Percentiles rank a stretch among this genome's conserved stretches.
phyloP scores from a whole-genome alignment of 2,797 vertebrate genomes.

The Fistularia commersonii region DNA sequence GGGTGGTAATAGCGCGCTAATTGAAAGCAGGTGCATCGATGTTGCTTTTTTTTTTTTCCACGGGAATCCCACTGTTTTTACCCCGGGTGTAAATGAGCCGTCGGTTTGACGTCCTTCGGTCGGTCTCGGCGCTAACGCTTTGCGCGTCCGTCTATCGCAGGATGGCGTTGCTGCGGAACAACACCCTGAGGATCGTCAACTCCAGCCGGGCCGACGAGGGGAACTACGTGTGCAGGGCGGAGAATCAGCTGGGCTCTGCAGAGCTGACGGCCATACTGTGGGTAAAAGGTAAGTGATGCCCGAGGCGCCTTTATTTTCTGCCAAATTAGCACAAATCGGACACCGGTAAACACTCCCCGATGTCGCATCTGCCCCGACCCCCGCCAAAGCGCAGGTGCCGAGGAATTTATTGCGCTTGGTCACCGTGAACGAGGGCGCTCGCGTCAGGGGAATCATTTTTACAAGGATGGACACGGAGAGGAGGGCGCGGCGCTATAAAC shows the following conservation, averaged over 20 bases:
- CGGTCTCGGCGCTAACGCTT: conserved; percentile 13
- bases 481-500: conserved; percentile 25
- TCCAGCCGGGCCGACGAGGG: conserved; percentile 92
- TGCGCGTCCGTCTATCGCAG: conserved; percentile 64
- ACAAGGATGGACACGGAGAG: conserved; percentile 51
- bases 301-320: conserved; percentile 59
- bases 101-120: too few relatives aligned
- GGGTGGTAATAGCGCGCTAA: too few relatives aligned
- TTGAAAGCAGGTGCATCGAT: too few relatives aligned
- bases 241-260: conserved; percentile 92
- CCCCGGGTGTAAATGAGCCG: too few relatives aligned
- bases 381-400: conserved; percentile 49
- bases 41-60: too few relatives aligned
- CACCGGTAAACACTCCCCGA: conserved; percentile 65
- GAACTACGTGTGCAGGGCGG: conserved; percentile 85
- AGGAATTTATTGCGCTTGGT: conserved; percentile 62
- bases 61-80: too few relatives aligned
- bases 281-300: conserved; percentile 90
- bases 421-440: conserved; percentile 59
- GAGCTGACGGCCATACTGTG: conserved; percentile 86
- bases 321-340: conserved; percentile 65
- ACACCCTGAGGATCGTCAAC: conserved; percentile 87
- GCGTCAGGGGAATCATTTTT: conserved; percentile 64
- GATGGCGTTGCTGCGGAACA: conserved; percentile 88
- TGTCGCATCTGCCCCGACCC: conserved; percentile 49